Evolutionary conservation across 2,113 vertebrate genomes (phyloP).

Genomic region (Pogona vitticeps): DNA sequence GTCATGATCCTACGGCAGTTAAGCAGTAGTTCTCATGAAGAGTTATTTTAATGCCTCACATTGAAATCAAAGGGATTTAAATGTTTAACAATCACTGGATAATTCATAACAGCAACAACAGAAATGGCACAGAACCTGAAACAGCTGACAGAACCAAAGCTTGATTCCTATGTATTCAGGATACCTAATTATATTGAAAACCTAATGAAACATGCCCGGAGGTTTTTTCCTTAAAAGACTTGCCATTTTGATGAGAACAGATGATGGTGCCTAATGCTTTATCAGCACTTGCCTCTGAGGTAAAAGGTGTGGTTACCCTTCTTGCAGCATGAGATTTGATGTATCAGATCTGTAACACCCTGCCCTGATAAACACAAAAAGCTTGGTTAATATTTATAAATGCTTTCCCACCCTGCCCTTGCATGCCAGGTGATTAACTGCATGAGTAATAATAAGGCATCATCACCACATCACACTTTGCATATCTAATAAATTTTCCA

Average conservation of each 20-base stretch:
- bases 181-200: background rate
- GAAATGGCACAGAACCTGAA: background rate
- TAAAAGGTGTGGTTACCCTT: background rate
- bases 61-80: background rate
- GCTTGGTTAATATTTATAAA: conserved; percentile 9
- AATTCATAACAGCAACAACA: background rate
- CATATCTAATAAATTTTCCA: background rate
- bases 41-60: background rate
- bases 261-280: accelerated
- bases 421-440: background rate
- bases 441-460: background rate
- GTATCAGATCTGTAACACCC: background rate
- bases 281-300: background rate
- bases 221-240: background rate
- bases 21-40: background rate
- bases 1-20: background rate
- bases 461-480: background rate
- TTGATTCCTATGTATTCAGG: no score
- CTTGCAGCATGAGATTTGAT: background rate
- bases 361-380: background rate
- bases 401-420: background rate
- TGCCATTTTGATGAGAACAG: background rate
- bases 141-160: background rate
- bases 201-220: background rate
- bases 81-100: background rate